These are phyloP conservation scores for Mormoops blainvillei DNA, from an alignment of 2,113 vertebrate species.

Conservation along the genomic window DNA sequence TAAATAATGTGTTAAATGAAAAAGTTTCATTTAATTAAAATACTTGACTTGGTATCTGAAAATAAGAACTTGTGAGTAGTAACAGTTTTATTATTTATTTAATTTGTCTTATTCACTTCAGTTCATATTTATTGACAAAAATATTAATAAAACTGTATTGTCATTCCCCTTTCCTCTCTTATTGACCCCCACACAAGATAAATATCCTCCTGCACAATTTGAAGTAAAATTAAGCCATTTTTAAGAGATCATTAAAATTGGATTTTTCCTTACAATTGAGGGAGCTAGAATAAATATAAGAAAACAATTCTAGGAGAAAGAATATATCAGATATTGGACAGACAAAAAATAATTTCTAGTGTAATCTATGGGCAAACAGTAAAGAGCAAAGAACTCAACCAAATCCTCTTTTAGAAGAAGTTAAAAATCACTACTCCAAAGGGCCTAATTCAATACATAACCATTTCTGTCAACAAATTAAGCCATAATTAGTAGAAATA, in stretches of 20 bases:
- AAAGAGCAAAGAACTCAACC: not conserved
- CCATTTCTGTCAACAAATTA: not conserved
- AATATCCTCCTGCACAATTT: not conserved
- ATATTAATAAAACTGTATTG: no score
- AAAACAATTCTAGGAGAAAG: not conserved
- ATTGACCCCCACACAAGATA: not conserved
- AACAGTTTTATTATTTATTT: not conserved
- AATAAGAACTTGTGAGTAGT: not conserved
- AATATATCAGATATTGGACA: not conserved
- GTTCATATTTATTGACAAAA: not conserved
- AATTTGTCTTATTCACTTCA: not conserved
- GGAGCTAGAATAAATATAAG: not conserved
- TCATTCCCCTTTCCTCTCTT: not conserved
- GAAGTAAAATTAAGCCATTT: constrained; percentile 9
- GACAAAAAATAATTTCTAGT: not conserved
- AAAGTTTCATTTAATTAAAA: not conserved
- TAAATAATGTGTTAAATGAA: not conserved
- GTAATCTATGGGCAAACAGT: not conserved
- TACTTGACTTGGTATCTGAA: not conserved
- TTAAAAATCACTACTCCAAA: not conserved
- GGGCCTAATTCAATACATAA: not conserved
- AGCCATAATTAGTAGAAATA: not conserved
- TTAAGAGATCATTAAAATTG: not conserved
- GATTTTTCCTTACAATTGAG: not conserved
- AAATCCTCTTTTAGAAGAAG: not conserved